Conservation (phyloP, 2,888 invertebrate genomes). For the Ichneumoninae sp. region DNA sequence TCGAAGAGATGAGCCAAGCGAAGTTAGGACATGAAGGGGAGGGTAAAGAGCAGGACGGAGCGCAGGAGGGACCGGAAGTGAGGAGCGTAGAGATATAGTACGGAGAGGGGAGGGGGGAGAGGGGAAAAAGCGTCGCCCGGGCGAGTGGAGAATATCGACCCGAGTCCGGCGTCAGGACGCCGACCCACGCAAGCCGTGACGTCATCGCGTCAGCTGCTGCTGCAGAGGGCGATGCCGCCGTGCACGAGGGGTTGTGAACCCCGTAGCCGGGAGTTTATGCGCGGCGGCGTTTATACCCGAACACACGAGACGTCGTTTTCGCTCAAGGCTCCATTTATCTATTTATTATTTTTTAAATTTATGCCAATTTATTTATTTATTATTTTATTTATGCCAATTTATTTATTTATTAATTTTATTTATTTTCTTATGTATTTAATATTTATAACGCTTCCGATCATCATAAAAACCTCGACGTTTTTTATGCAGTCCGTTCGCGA, state of each 20-base stretch:
- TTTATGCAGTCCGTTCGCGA: background rate
- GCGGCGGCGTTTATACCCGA: conserved; percentile 41
- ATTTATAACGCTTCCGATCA: background rate
- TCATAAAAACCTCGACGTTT: background rate
- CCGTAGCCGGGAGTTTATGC: conserved; percentile 66
- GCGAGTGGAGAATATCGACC: conserved; percentile 81
- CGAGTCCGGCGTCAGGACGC: conserved; percentile 78
- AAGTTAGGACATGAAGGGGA: conserved; percentile 37
- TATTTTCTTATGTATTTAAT: background rate
- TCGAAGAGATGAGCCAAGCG: conserved; percentile 53
- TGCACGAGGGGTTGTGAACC: conserved; percentile 72
- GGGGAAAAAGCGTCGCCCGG: conserved; percentile 77
- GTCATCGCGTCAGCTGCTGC: conserved; percentile 81
- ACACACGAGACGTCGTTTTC: conserved; percentile 12
- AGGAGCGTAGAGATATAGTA: conserved; percentile 55
- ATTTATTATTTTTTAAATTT: background rate
- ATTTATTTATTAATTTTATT: too few relatives aligned
- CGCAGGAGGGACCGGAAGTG: conserved; percentile 49
- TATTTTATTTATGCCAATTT: too few relatives aligned
- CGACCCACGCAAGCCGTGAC: conserved; percentile 81
- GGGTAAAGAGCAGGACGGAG: conserved; percentile 1
- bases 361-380: background rate
- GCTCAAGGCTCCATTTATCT: background rate
- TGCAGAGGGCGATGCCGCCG: conserved; percentile 69
- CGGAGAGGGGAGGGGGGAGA: conserved; percentile 52